Conservation (phyloP, 2,113 vertebrate species). For the Litocranius walleri region DNA sequence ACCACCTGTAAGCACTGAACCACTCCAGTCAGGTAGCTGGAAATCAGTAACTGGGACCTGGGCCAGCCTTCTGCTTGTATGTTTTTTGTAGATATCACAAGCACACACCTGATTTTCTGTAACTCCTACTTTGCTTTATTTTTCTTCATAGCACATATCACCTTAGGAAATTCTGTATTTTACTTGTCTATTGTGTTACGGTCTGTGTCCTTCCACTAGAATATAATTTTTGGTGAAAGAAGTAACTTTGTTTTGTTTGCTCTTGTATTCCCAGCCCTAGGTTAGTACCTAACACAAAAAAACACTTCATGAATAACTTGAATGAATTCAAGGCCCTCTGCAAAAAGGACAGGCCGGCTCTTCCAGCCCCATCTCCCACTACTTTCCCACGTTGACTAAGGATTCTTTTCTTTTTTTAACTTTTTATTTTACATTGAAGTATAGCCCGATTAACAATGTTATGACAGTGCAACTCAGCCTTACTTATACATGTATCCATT, state of each 20-base stretch:
- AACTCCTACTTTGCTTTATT: neutral
- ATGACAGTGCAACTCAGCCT: neutral
- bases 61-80: neutral
- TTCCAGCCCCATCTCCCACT: neutral
- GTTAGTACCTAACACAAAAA: neutral
- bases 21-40: neutral
- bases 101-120: neutral
- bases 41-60: neutral
- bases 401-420: neutral
- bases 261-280: neutral
- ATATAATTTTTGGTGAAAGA: neutral
- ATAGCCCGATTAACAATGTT: neutral
- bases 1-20: neutral
- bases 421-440: neutral
- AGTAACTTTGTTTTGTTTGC: neutral
- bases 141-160: neutral
- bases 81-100: neutral
- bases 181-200: neutral
- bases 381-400: neutral
- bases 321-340: neutral
- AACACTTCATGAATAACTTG: neutral
- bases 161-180: neutral
- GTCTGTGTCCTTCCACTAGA: neutral
- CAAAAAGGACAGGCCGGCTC: neutral
- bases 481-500: neutral